Conservation (phyloP, 2,888 invertebrate genomes). For the Pomacea canaliculata region DNA sequence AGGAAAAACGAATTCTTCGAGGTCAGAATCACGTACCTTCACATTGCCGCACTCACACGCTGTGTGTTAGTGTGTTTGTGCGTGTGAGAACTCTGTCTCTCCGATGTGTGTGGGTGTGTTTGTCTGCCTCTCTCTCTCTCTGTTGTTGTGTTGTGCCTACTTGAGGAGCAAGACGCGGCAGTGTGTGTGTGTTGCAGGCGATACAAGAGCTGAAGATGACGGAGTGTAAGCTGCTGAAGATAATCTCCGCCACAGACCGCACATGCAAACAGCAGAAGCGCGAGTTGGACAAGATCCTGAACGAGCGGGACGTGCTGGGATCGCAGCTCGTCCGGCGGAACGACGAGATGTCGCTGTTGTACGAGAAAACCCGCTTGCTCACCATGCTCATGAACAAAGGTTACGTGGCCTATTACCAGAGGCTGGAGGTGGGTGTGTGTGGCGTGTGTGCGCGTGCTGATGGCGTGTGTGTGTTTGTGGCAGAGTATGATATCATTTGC, state of each 20-base stretch:
- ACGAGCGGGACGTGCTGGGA: conserved; percentile 81
- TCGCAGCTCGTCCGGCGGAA: conserved; percentile 87
- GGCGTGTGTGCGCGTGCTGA: not conserved
- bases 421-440: conserved; percentile 77
- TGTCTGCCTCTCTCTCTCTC: not conserved
- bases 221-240: conserved; percentile 79
- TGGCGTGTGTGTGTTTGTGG: too few species aligned
- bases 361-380: conserved; percentile 83
- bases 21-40: conserved; percentile 45
- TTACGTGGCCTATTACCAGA: conserved; percentile 81
- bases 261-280: conserved; percentile 79
- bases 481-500: too few species aligned
- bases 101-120: not conserved
- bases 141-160: not conserved
- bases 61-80: not conserved
- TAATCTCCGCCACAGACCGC: conserved; percentile 79
- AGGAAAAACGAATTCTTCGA: not conserved
- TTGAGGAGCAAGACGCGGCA: too few species aligned
- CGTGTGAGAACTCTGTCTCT: not conserved
- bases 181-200: conserved; percentile 71
- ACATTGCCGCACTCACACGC: not conserved
- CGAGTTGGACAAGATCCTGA: conserved; percentile 76
- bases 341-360: conserved; percentile 83
- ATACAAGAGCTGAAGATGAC: conserved; percentile 77
- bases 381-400: conserved; percentile 84